These are phyloP conservation scores for Champsocephalus esox DNA, from an alignment of 2,797 vertebrate species.

Conservation along the genomic window DNA sequence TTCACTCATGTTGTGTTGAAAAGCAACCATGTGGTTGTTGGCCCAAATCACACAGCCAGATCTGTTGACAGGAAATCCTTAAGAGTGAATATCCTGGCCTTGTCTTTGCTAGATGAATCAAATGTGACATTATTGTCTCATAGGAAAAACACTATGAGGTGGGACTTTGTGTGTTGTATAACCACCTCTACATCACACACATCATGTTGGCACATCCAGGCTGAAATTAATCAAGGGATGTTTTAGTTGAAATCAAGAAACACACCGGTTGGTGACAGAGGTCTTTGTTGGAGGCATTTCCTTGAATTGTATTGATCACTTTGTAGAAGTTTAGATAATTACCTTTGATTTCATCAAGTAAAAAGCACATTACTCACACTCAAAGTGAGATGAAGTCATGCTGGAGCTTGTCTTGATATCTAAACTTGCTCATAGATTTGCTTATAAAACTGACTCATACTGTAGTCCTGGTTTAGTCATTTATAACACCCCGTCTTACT, in stretches of 20 bases:
- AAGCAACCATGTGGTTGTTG: background rate
- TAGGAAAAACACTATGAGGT: background rate
- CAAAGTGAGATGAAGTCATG: background rate
- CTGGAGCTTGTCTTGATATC: conserved; percentile 27
- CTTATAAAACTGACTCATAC: conserved; percentile 34
- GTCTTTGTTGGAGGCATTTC: background rate
- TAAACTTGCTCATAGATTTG: conserved; percentile 6
- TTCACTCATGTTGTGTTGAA: too few species aligned
- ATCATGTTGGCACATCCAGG: background rate
- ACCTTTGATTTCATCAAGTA: background rate
- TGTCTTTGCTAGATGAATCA: background rate
- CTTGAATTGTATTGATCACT: background rate
- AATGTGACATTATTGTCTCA: background rate
- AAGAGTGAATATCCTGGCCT: background rate
- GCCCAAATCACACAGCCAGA: conserved; percentile 12
- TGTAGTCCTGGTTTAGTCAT: background rate
- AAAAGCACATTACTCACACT: background rate
- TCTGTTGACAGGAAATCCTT: background rate
- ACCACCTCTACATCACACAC: background rate
- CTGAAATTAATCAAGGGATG: background rate
- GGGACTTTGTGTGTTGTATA: background rate
- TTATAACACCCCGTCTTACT: conserved; percentile 3
- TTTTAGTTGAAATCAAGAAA: background rate
- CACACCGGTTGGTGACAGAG: rapidly evolving
- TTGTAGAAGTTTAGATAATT: background rate